Conservation (phyloP, 2,888 invertebrate species). For the Ernsta delagoae region DNA sequence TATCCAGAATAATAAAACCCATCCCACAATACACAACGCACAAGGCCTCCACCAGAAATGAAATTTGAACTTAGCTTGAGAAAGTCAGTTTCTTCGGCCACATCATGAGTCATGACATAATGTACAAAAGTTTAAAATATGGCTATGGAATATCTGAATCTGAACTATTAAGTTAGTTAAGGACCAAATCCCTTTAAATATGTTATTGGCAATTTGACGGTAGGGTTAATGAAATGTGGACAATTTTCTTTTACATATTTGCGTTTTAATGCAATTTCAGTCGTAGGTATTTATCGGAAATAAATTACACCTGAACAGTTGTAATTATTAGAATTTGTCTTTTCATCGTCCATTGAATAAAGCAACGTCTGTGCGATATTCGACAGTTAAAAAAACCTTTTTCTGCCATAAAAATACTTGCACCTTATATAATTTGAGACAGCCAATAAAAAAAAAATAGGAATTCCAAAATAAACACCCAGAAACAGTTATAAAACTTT, state of each 20-base stretch:
- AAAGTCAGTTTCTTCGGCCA: constrained; percentile 22
- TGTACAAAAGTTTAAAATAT: constrained; percentile 1
- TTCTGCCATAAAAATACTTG: too few species aligned
- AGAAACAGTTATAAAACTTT: constrained; percentile 15
- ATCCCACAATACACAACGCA: constrained; percentile 1
- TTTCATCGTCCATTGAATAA: too few species aligned
- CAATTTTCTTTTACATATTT: too few species aligned
- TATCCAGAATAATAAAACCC: background rate
- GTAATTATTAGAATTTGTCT: too few species aligned
- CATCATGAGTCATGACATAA: constrained; percentile 12
- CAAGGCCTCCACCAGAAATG: constrained; percentile 34
- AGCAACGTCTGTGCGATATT: too few species aligned
- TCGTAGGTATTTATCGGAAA: too few species aligned
- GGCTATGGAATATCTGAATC: constrained; percentile 18
- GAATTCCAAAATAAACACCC: constrained; percentile 25
- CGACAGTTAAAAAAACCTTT: too few species aligned
- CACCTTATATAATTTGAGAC: background rate
- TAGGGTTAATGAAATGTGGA: background rate
- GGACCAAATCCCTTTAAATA: constrained; percentile 8
- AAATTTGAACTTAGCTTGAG: constrained; percentile 33
- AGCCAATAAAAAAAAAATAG: background rate
- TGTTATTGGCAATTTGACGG: constrained; percentile 29
- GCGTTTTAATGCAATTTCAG: too few species aligned
- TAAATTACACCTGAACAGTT: too few species aligned
- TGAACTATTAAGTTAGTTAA: constrained; percentile 8